Base-by-base conservation (phyloP, 2,113 vertebrate species). In the Oxyura jamaicensis region DNA sequence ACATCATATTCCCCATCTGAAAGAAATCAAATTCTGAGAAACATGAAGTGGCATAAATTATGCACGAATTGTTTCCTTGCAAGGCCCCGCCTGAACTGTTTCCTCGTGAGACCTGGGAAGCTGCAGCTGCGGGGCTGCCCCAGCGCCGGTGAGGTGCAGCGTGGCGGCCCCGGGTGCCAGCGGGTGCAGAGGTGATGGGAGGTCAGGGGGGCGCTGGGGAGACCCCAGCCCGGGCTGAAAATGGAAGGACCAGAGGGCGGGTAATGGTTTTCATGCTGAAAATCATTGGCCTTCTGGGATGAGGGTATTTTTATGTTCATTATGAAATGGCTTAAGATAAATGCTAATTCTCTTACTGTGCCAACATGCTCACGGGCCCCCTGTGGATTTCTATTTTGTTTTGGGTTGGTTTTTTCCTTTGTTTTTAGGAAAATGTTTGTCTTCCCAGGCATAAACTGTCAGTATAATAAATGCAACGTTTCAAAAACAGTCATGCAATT, bases 321-420 rank as follows among this genome's bases (percentile, higher is more conserved):
- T 55, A 87, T 15, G 46, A 79, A 82, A 90, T 72, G 25, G 46
- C n/a, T 75, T 35, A 31, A 82, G 5, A 1, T 31, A 62, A 85
- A 44, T 2, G 0, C 67, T 85, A 48, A 81, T 58, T 91, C 83
- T 31, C 46, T 52, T 6, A 13, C 25, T 17, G 41, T 48, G 48
- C 58, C 36, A n/a, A 52, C 13, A 8, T 15, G 6, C 44, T 75
- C 66, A 6, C 28, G 14, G 60, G 50, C 5, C 20, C 17, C 13
- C 29, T 5, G 5, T 1, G 52, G 8, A 16, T 59, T 79, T 26
- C 21, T 29, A 36, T 0, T 18, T 28, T 63, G 46, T 0, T 18
- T 22, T 71, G 22, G 50, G 21, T 23, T 60, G 36, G 0, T 17
- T 26, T 67, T 48, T n/a, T 28, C 12, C 25, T 62, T 81, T 74